Base-by-base conservation (phyloP, 2,113 vertebrate species). In the Platichthys flesus region DNA sequence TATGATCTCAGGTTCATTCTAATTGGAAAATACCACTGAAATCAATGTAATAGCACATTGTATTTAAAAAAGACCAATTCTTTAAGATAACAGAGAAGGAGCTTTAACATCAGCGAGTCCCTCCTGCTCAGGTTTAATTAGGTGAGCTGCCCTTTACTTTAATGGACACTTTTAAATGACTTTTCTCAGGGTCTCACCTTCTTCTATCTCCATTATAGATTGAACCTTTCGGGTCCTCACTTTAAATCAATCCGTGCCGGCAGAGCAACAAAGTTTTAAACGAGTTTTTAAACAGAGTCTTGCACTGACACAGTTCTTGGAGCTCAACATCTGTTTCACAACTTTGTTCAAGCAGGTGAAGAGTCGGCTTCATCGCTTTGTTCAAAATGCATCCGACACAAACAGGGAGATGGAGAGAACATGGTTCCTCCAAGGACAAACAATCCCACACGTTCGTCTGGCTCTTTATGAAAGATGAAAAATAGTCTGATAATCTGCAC, bases 11-110 rank as follows among this genome's bases (percentile, higher is more conserved):
- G 37, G 23, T 77, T 84, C 35, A 71, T 74, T 72, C 82, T 70
- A 81, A 71, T 60, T 75, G 14, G 16, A 67, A 66, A 76, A 51
- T 24, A 55, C 9, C 14, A 18, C 67, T 62, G 21, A 79, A 85
- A 89, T 90, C 82, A 87, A 88, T 91, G 89, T 85, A 79, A 89
- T 71, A 70, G 37, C 15, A 82, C 71, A 71, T 89, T 86, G 78
- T 61, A 24, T 67, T 74, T 28, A 28, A 54, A 66, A 67, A 82
- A 80, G 81, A 71, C 65, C 16, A 26, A 31, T 69, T 80, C 80
- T 85, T 84, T 84, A 35, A 47, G 15, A 52, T 20, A n/a, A 52
- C 12, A 52, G 13, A 14, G 51, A 20, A 6, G 2, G 51, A 15
- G 51, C 18, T 47, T 15, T 47, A 15, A 59, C 76, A 89, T 91